Evolutionary conservation across 2,113 vertebrate species (phyloP), one percentile per base, ranked within the genome.

Genomic region (Gobio gobio): DNA sequence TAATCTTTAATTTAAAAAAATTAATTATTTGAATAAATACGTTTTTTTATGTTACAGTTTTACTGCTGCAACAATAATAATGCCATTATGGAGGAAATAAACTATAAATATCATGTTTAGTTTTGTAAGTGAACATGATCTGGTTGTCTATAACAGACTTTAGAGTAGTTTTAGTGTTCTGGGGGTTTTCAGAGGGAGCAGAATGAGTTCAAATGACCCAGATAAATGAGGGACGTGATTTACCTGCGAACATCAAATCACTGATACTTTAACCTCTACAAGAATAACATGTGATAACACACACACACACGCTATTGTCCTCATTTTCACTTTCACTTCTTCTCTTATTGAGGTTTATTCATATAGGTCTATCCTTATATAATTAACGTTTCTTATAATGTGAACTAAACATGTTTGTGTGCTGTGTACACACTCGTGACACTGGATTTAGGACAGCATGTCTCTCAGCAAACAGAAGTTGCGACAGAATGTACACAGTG

Each of bases 391-490:
- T 88, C 82, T 89, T 86, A 89, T 85, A 75, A 26, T 10, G 1
- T 40, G 40, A 40, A 0, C 43, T 8, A 33, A n/a, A 49, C 16
- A 40, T 84, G 51, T 66, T 36, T 36, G 45, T 68, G 81, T 86
- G 63, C 56, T 87, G 84, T 87, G 90, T 89, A 91, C 89, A 91
- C 86, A 85, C 6, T 87, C 70, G 18, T 87, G 82, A 86, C 73
- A 63, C 36, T 64, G 85, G 59, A 24, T 84, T 89, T 73, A 68
- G 92, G 90, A 93, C 92, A 54, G 85, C 85, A 90, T 91, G 92
- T 94, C 93, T 91, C 73, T 14, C 72, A n/a, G 87, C 90, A 94
- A 94, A 95, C 86, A 94, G 2, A 47, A 87, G 43, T 93, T 92
- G 59, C 91, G 83, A 85, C 90, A 93, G 86, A 73, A 73, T 85